phyloP scores from a whole-genome alignment of 2,888 invertebrate genomes.

The Oligia fasciuncula region DNA sequence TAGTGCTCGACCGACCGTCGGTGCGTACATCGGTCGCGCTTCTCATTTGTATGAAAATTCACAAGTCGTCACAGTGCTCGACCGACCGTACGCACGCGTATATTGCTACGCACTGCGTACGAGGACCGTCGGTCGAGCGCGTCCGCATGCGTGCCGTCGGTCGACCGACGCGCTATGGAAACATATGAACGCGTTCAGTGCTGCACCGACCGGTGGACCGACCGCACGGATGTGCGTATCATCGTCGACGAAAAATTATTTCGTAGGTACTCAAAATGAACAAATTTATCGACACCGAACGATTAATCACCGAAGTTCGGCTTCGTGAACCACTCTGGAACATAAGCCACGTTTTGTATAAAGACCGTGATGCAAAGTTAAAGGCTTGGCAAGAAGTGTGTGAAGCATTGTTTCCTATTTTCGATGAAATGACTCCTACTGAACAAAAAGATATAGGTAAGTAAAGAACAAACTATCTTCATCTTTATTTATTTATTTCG shows the following conservation, averaged over 20 bases:
- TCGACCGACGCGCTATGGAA: too few species aligned
- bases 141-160: not conserved
- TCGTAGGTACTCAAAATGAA: too few species aligned
- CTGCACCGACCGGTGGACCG: too few species aligned
- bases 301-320: slow-evolving; percentile 35
- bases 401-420: slow-evolving; percentile 36
- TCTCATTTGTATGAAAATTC: slow-evolving; percentile 2
- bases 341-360: slow-evolving; percentile 34
- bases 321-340: slow-evolving; percentile 37
- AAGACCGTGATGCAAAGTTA: slow-evolving; percentile 28
- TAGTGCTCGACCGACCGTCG: slow-evolving; percentile 9
- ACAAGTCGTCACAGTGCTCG: slow-evolving; percentile 18
- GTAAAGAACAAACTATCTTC: not conserved
- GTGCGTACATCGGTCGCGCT: slow-evolving; percentile 7
- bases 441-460: slow-evolving; percentile 25
- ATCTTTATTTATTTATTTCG: not conserved
- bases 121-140: not conserved
- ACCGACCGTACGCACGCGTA: slow-evolving; percentile 16
- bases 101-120: slow-evolving; percentile 22
- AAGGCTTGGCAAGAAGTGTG: slow-evolving; percentile 36
- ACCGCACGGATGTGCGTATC: too few species aligned
- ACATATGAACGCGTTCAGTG: too few species aligned
- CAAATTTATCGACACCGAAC: slow-evolving; percentile 10
- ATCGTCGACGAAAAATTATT: too few species aligned
- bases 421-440: slow-evolving; percentile 6